Conservation (phyloP, 1,140 invertebrate species). For the Panagrolaimus sp. region DNA sequence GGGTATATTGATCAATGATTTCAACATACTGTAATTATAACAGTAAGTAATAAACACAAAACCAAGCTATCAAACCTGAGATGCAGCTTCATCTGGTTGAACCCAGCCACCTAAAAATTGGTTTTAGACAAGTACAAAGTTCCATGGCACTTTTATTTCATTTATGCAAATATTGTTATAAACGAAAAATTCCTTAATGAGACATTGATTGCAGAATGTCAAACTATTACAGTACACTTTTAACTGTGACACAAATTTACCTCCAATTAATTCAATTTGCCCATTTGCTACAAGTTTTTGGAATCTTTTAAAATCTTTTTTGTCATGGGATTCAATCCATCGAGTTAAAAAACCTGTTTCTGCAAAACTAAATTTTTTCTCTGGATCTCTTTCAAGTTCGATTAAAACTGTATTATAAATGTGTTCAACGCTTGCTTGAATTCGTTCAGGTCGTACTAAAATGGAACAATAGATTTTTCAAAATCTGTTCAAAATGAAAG, state of each 20-base stretch:
- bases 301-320: constrained; percentile 66
- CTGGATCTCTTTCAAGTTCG: constrained; percentile 49
- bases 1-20: constrained; percentile 83
- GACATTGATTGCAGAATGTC: too few species aligned
- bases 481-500: not conserved
- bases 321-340: constrained; percentile 71
- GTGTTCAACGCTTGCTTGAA: constrained; percentile 53
- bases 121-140: too few species aligned
- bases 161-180: too few species aligned
- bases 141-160: too few species aligned
- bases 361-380: constrained; percentile 44
- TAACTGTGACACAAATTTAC: too few species aligned
- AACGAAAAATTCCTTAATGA: too few species aligned
- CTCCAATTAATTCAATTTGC: constrained; percentile 74
- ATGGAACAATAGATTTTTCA: not conserved
- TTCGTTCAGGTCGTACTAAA: not conserved
- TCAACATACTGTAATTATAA: constrained; percentile 92
- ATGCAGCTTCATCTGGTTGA: constrained; percentile 48
- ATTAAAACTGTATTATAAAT: constrained; percentile 57
- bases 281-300: constrained; percentile 61
- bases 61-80: too few species aligned
- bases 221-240: too few species aligned
- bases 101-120: constrained; percentile 39
- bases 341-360: constrained; percentile 81
- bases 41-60: too few species aligned